phyloP scores from a whole-genome alignment of 2,113 vertebrate genomes.

The Benitochromis conjunctus region DNA sequence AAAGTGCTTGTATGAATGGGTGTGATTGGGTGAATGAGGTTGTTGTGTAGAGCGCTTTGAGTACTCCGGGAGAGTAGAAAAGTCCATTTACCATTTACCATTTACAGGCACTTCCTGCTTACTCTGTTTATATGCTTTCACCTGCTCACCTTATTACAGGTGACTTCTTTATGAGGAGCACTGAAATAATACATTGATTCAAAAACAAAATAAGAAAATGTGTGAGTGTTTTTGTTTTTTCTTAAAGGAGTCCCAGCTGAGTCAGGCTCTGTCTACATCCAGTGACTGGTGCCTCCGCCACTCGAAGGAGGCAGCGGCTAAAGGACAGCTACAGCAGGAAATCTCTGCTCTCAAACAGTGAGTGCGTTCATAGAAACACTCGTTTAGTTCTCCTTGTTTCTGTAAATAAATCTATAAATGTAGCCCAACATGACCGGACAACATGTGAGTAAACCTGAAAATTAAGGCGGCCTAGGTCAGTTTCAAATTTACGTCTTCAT shows the following conservation, averaged over 20 bases:
- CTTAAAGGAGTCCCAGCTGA: conserved; percentile 77
- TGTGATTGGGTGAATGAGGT: no score
- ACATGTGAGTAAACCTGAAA: background rate
- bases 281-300: conserved; percentile 80
- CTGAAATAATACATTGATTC: background rate
- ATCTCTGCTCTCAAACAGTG: conserved; percentile 78
- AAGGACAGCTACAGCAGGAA: conserved; percentile 78
- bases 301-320: conserved; percentile 77
- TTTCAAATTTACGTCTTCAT: background rate
- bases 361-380: conserved; percentile 8
- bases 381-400: background rate
- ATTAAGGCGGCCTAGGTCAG: background rate
- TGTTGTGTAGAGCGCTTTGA: no score
- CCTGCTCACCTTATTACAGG: background rate
- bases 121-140: background rate
- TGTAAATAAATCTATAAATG: background rate
- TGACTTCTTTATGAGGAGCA: background rate
- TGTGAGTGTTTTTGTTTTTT: background rate
- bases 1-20: no score
- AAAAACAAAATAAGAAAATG: background rate
- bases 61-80: no score
- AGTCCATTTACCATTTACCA: no score
- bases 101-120: background rate
- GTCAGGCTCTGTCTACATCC: conserved; percentile 75
- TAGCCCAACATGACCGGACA: background rate